phyloP scores from a whole-genome alignment of 1,140 invertebrate genomes.

The Aricia agestis region DNA sequence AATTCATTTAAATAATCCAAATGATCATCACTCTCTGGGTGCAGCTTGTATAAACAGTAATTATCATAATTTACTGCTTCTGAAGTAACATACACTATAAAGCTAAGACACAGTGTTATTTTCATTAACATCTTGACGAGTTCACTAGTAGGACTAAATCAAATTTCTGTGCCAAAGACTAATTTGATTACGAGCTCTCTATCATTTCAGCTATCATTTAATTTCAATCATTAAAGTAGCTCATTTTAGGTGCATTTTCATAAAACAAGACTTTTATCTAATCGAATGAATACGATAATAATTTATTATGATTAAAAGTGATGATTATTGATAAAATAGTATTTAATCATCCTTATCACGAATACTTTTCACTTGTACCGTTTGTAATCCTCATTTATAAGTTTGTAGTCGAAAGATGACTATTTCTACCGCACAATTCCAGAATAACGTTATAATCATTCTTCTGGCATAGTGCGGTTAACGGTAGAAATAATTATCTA shows the following conservation, averaged over 20 bases:
- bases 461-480: too few species aligned
- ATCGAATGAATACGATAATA: not conserved
- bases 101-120: constrained; percentile 36
- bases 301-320: too few species aligned
- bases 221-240: not conserved
- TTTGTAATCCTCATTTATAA: too few species aligned
- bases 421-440: too few species aligned
- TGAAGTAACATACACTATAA: constrained; percentile 27
- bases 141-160: not conserved
- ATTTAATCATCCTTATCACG: not conserved
- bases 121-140: constrained; percentile 35
- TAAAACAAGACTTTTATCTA: not conserved
- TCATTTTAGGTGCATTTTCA: not conserved
- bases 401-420: too few species aligned
- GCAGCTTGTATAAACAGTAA: constrained; percentile 52
- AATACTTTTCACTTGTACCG: not conserved
- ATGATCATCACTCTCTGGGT: constrained; percentile 44
- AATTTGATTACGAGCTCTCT: too few species aligned
- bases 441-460: too few species aligned
- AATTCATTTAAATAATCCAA: constrained; percentile 44
- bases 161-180: not conserved
- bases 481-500: too few species aligned
- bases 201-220: not conserved
- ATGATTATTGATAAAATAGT: not conserved
- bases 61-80: constrained; percentile 54